Percentiles rank a stretch among this genome's conserved stretches.
Conservation (phyloP, 2,888 invertebrate genomes). For the Lamproptera curius region DNA sequence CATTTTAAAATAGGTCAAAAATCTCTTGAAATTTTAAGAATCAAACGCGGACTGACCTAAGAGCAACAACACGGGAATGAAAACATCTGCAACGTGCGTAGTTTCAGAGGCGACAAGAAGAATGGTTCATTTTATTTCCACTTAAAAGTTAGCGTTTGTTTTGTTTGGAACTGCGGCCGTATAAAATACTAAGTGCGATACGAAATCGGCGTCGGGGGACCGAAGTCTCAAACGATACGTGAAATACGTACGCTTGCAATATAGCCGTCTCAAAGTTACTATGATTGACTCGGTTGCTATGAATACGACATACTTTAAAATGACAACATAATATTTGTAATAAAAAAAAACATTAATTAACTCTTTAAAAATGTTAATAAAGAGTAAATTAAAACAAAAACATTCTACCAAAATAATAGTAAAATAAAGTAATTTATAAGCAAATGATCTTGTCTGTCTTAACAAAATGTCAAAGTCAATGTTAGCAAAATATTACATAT, state of each 20-base stretch:
- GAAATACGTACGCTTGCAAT: background rate
- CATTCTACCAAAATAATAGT: too few relatives aligned
- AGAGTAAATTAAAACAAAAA: too few relatives aligned
- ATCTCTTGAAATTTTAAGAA: background rate
- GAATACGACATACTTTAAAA: background rate
- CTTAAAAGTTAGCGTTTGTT: constrained; percentile 49
- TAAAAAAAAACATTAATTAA: too few relatives aligned
- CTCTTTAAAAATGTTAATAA: too few relatives aligned
- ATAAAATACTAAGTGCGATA: constrained; percentile 47
- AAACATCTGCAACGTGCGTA: constrained; percentile 37
- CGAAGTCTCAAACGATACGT: constrained; percentile 31
- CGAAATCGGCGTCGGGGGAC: constrained; percentile 47
- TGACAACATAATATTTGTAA: too few relatives aligned
- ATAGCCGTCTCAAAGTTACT: background rate
- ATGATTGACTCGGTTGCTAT: background rate
- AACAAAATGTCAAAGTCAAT: too few relatives aligned
- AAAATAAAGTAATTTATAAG: too few relatives aligned
- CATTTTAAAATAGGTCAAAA: too few relatives aligned
- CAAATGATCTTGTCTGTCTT: too few relatives aligned
- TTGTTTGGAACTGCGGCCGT: constrained; percentile 42
- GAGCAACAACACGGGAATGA: constrained; percentile 44
- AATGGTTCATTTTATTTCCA: constrained; percentile 51
- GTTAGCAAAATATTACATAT: too few relatives aligned
- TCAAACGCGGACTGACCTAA: constrained; percentile 13
- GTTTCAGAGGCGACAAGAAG: constrained; percentile 39